Conservation (phyloP, 2,797 vertebrate genomes). For the Pangasius djambal region DNA sequence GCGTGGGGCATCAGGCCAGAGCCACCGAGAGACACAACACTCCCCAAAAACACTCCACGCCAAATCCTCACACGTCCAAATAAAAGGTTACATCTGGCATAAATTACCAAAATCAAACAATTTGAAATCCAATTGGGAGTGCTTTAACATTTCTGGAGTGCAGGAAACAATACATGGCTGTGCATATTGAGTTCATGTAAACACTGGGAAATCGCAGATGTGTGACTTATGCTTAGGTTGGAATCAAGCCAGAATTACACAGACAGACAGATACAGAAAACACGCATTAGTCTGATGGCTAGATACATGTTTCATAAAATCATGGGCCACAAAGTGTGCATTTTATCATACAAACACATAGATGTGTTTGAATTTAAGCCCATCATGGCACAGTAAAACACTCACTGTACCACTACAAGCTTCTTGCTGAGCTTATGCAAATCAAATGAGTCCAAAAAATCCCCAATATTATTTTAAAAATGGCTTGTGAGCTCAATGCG, state of each 20-base stretch:
- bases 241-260: slow-evolving; percentile 26
- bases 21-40: slow-evolving; percentile 51
- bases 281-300: background rate
- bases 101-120: slow-evolving; percentile 52
- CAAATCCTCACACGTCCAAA: slow-evolving; percentile 47
- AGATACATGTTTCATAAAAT: slow-evolving; percentile 15
- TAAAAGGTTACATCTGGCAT: slow-evolving; percentile 55
- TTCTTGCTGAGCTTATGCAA: background rate
- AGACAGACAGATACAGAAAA: slow-evolving; percentile 3
- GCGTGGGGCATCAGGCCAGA: slow-evolving; percentile 56
- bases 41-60: slow-evolving; percentile 41
- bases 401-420: background rate
- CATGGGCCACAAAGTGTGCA: background rate
- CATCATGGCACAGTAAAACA: background rate
- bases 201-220: slow-evolving; percentile 41
- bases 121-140: slow-evolving; percentile 36
- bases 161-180: slow-evolving; percentile 38
- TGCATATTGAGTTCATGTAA: slow-evolving; percentile 40
- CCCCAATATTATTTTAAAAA: background rate
- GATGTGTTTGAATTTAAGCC: background rate
- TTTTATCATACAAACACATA: slow-evolving; percentile 10
- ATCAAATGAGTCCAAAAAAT: background rate
- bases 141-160: slow-evolving; percentile 47
- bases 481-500: background rate
- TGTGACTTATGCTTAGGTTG: slow-evolving; percentile 41